Evolutionary conservation across 2,888 invertebrate species (phyloP).

Genomic region (Plagiodera versicolora): DNA sequence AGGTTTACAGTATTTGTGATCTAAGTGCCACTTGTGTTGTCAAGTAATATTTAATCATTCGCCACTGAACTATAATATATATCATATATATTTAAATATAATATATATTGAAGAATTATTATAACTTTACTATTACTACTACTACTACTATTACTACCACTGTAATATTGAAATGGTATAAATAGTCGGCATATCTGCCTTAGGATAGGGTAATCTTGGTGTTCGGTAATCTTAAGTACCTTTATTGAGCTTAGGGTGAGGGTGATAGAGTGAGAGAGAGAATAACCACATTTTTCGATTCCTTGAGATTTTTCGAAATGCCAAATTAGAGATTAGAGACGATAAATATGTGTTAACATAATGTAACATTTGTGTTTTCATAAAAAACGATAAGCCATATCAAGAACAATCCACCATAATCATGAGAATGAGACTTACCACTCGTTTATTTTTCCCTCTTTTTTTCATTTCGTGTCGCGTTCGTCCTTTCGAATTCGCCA

Average conservation of each 20-base stretch:
- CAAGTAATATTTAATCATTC: constrained; percentile 58
- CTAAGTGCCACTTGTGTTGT: constrained; percentile 77
- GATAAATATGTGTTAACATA: constrained; percentile 33
- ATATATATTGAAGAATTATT: constrained; percentile 45
- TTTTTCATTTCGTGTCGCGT: too few species aligned
- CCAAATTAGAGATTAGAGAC: constrained; percentile 42
- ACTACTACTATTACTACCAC: too few species aligned
- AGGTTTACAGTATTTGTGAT: constrained; percentile 75
- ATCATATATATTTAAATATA: constrained; percentile 51
- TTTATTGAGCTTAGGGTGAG: constrained; percentile 44
- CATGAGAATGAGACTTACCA: constrained; percentile 27
- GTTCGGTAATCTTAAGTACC: constrained; percentile 54
- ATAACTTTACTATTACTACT: constrained; percentile 49
- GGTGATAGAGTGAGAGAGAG: constrained; percentile 33
- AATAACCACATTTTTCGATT: background rate
- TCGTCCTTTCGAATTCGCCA: too few species aligned
- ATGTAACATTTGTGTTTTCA: constrained; percentile 34
- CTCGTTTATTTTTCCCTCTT: constrained; percentile 20
- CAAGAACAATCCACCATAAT: constrained; percentile 38
- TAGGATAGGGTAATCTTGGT: constrained; percentile 52
- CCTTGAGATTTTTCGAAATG: constrained; percentile 42
- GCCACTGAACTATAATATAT: constrained; percentile 55
- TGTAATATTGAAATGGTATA: too few species aligned
- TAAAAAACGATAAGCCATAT: constrained; percentile 39
- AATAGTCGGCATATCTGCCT: constrained; percentile 51